Evolutionary conservation across 2,888 invertebrate genomes (phyloP), one percentile per base, ranked within the genome.

Genomic region (Pediacus dermestoides): DNA sequence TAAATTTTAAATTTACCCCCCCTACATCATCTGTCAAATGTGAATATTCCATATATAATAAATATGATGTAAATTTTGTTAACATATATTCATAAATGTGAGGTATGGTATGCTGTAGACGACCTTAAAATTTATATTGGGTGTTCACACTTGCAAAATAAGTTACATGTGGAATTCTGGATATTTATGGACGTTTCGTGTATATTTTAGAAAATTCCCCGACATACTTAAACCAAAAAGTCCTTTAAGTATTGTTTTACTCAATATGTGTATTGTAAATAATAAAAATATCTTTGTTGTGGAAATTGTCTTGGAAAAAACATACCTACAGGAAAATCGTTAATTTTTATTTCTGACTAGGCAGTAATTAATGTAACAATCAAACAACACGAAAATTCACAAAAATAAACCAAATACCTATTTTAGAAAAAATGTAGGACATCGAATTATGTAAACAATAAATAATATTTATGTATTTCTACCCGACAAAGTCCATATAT

Each of bases 371-470:
- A n/a, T n/a, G n/a, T n/a, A n/a, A n/a, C n/a, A n/a, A n/a, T n/a
- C n/a, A n/a, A n/a, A n/a, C n/a, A n/a, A n/a, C n/a, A n/a, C n/a
- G n/a, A n/a, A n/a, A n/a, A n/a, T n/a, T n/a, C n/a, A n/a, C n/a
- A n/a, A n/a, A n/a, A n/a, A n/a, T n/a, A n/a, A n/a, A n/a, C n/a
- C n/a, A n/a, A n/a, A n/a, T n/a, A n/a, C n/a, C n/a, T n/a, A 7
- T 9, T 11, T 26, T 26, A 26, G 10, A 26, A n/a, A 28, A 14
- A 28, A 28, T 28, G 28, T 28, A 28, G 14, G 14, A 28, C 28
- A 28, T 28, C 28, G 14, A 28, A 28, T 28, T 28, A 14, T 28
- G 13, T 11, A 13, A 11, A 28, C 28, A 28, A 28, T 28, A 28
- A 28, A n/a, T n/a, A 3, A 14, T 13, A 28, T 14, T 28, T 13